phyloP scores from a whole-genome alignment of 1,140 invertebrate species.

The Drosophila pseudoananassae region DNA sequence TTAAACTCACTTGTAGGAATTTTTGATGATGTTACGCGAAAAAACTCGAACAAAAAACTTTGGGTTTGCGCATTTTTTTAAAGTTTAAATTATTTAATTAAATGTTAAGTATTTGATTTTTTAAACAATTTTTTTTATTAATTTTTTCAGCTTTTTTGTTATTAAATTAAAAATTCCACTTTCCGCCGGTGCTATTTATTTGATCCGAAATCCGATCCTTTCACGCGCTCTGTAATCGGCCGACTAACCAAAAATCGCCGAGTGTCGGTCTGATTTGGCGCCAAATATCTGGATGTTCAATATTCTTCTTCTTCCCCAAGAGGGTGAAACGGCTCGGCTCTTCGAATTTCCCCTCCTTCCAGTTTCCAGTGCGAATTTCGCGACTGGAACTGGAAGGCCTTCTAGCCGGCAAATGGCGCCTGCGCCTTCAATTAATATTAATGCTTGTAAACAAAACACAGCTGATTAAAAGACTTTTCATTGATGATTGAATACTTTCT shows the following conservation, averaged over 20 bases:
- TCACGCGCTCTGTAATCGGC: slow-evolving; percentile 52
- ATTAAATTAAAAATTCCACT: not conserved
- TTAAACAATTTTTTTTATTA: not conserved
- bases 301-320: too few species aligned
- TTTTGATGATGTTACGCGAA: too few species aligned
- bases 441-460: slow-evolving; percentile 63
- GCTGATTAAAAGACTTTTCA: slow-evolving; percentile 48
- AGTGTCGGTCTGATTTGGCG: slow-evolving; percentile 46
- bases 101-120: too few species aligned
- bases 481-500: slow-evolving; percentile 34
- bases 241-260: slow-evolving; percentile 35
- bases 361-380: slow-evolving; percentile 64
- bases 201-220: slow-evolving; percentile 49
- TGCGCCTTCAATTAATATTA: slow-evolving; percentile 24
- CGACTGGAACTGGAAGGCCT: slow-evolving; percentile 50
- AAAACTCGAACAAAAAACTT: too few species aligned
- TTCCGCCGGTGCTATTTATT: not conserved
- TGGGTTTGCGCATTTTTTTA: too few species aligned
- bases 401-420: slow-evolving; percentile 59
- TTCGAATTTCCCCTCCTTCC: slow-evolving; percentile 64
- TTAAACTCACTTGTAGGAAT: not conserved
- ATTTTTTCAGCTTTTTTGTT: not conserved
- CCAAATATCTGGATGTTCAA: too few species aligned
- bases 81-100: too few species aligned
- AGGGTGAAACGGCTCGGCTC: too few species aligned